Percentiles rank a stretch among this genome's conserved stretches.
phyloP scores from a whole-genome alignment of 1,140 invertebrate species.

The Whitmania pigra region DNA sequence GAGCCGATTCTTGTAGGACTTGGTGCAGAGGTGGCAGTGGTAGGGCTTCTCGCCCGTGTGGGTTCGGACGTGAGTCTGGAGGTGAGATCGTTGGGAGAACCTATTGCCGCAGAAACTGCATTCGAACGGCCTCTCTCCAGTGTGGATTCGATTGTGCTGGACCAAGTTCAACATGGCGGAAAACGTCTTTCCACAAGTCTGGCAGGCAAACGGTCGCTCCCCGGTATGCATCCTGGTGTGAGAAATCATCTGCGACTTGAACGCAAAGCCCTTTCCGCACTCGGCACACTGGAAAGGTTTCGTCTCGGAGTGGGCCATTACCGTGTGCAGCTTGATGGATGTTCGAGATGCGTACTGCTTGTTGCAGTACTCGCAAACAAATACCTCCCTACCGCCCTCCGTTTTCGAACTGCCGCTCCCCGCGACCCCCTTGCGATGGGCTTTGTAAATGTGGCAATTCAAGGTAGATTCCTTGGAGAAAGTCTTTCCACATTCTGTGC shows the following conservation, averaged over 20 bases:
- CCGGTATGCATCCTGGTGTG: conserved; percentile 92
- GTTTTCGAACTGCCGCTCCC: background rate
- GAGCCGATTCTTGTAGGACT: conserved; percentile 34
- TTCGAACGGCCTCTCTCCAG: conserved; percentile 79
- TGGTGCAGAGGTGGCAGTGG: conserved; percentile 61
- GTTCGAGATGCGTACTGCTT: conserved; percentile 13
- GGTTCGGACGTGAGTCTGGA: conserved; percentile 95
- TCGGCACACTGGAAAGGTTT: conserved; percentile 12
- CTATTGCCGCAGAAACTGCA: conserved; percentile 87
- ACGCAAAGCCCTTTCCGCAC: conserved; percentile 94
- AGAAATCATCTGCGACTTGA: conserved; percentile 94
- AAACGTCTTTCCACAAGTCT: conserved; percentile 59
- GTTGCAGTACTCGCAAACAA: conserved; percentile 14
- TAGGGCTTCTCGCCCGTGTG: conserved; percentile 79
- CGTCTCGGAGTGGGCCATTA: conserved; percentile 7
- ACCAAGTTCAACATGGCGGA: conserved; percentile 85
- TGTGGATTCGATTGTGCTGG: conserved; percentile 85
- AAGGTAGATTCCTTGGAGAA: conserved; percentile 77
- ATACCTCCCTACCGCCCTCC: background rate
- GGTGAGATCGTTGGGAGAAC: conserved; percentile 86
- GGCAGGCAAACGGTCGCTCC: conserved; percentile 77
- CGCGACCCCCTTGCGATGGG: background rate
- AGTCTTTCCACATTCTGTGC: conserved; percentile 62
- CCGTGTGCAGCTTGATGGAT: conserved; percentile 17
- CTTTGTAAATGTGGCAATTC: conserved; percentile 53